Evolutionary conservation across 1,140 invertebrate genomes (phyloP).

Genomic region (Anadara kagoshimensis): DNA sequence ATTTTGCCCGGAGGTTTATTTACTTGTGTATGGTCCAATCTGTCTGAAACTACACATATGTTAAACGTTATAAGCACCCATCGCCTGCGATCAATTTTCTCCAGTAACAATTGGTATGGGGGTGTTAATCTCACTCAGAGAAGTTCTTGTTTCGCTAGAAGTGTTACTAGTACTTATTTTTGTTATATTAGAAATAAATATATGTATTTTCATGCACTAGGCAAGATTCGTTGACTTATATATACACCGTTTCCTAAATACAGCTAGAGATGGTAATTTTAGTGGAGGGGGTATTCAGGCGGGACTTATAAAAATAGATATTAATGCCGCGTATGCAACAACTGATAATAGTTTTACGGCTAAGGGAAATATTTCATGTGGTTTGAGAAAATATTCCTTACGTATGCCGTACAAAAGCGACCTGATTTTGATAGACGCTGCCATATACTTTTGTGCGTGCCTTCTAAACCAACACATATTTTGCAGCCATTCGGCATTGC

Average conservation of each 20-base stretch:
- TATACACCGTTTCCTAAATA: slow-evolving; percentile 34
- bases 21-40: no score
- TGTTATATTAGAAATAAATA: no score
- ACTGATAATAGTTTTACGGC: slow-evolving; percentile 37
- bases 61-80: no score
- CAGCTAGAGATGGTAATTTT: slow-evolving; percentile 34
- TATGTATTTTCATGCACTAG: no score
- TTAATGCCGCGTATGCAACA: slow-evolving; percentile 26
- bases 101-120: no score
- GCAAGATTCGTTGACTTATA: no score
- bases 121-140: no score
- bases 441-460: slow-evolving; percentile 23
- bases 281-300: slow-evolving; percentile 12
- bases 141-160: no score
- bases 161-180: no score
- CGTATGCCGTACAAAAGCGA: slow-evolving; percentile 1
- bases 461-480: slow-evolving; percentile 23
- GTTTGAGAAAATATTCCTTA: slow-evolving; percentile 23
- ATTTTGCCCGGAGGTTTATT: no score
- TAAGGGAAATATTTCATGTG: slow-evolving; percentile 23
- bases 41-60: no score
- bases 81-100: no score
- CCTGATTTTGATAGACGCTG: slow-evolving; percentile 18
- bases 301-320: slow-evolving; percentile 1
- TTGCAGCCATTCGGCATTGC: slow-evolving; percentile 20